A percentile compares a stretch with the other conserved stretches of the same genome.
Evolutionary conservation across 2,797 vertebrate genomes (phyloP).

Genomic region (Scolopax rusticola): DNA sequence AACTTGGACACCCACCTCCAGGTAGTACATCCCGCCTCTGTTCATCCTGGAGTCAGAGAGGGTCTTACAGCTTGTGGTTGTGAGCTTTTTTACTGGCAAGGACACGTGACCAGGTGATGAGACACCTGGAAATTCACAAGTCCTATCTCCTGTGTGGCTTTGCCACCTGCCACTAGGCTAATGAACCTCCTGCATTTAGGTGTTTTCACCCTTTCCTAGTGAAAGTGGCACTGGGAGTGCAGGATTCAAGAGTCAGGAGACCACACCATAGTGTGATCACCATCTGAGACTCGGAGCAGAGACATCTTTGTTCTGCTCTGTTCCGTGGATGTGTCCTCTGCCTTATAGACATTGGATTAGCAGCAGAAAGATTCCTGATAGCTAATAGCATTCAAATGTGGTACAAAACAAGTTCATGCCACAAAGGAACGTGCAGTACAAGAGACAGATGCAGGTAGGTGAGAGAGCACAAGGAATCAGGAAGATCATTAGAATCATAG

Average conservation of each 20-base stretch:
- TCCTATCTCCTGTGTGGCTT: neutral
- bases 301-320: neutral
- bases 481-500: neutral
- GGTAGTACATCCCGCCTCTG: neutral
- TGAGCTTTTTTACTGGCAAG: neutral
- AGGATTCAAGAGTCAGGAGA: neutral
- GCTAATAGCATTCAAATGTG: neutral
- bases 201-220: neutral
- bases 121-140: neutral
- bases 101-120: neutral
- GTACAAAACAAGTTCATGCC: neutral
- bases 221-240: neutral
- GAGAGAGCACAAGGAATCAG: neutral
- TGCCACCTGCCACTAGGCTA: neutral
- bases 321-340: neutral
- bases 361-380: neutral
- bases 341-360: neutral
- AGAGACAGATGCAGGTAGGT: neutral
- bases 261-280: neutral
- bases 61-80: neutral
- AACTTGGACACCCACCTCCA: fast-evolving
- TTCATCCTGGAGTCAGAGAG: neutral
- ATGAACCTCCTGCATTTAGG: neutral
- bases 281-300: neutral
- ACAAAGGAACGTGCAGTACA: neutral